Base-by-base conservation (phyloP, 2,113 vertebrate species). In the Trinectes maculatus region DNA sequence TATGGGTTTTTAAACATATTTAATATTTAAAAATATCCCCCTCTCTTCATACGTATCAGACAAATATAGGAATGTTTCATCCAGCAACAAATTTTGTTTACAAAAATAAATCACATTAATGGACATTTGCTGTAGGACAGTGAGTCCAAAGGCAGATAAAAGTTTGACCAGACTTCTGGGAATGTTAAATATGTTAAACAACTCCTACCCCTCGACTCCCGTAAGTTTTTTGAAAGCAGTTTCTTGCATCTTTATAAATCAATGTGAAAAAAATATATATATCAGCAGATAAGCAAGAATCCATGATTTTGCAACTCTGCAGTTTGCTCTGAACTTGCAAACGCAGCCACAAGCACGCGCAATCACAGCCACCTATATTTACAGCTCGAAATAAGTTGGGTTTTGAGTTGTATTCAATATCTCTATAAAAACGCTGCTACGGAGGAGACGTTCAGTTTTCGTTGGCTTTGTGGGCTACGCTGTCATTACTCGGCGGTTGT, bases 401-500 rank as follows among this genome's bases (percentile, higher is more conserved):
- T 71, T 67, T 52, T 26, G 11, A 55, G 39, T 56, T 60, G 48
- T 52, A 64, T 68, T 81, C 52, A 71, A 79, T 72, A 77, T 48
- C 61, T 42, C 69, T 65, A 60, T 68, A 71, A 75, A 76, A 73
- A 39, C 29, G 60, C 67, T 71, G 55, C 53, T 57, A 25, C 28
- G 70, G 51, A 56, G 3, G 22, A 77, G 59, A 71, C 61, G 59
- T 55, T 66, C 54, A 68, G 59, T 76, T 77, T 77, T 58, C 62
- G n/a, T n/a, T n/a, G 55, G 71, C 71, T 73, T 72, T 75, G 66
- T 66, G 66, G 56, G 52, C 47, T 54, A 72, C 83, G 53, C 59
- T 63, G 52, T 76, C 73, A 87, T 82, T 85, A 78, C 64, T 86
- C 71, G 64, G 85, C 18, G 51, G 79, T 66, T 77, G 78, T 73